Percentiles rank a stretch among this genome's conserved stretches.
These are phyloP conservation scores for Corydoras maculifer DNA, from an alignment of 2,113 vertebrate species.

Conservation along the genomic window DNA sequence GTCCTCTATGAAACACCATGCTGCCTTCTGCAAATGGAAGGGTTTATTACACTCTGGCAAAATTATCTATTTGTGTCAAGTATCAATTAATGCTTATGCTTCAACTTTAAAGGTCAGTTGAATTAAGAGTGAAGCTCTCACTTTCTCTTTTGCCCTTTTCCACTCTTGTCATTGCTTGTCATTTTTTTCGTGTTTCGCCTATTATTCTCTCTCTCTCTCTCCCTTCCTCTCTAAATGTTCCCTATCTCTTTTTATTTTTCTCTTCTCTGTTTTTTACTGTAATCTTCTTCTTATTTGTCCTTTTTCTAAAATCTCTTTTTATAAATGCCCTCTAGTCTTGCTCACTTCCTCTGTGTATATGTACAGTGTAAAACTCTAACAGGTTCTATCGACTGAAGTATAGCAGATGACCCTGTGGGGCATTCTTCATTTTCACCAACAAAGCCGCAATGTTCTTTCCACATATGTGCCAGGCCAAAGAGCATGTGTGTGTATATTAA, in stretches of 20 bases:
- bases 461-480: not conserved
- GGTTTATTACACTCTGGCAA: constrained; percentile 4
- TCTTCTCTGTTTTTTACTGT: not conserved
- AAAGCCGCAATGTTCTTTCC: constrained; percentile 9
- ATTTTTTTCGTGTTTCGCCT: not conserved
- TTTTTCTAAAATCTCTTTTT: not conserved
- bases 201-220: no score
- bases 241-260: not conserved
- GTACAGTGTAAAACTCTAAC: not conserved
- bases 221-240: no score
- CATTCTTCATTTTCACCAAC: constrained; percentile 28
- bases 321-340: not conserved
- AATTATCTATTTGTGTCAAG: constrained; percentile 17
- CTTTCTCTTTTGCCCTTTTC: not conserved
- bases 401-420: constrained; percentile 1
- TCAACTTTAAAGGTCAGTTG: constrained; percentile 33
- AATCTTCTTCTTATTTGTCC: not conserved
- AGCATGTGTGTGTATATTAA: not conserved
- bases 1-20: constrained; percentile 2
- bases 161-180: not conserved
- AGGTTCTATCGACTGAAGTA: not conserved
- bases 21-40: not conserved
- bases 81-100: constrained; percentile 32
- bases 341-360: not conserved
- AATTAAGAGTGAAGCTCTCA: constrained; percentile 15